Evolutionary conservation across 1,140 invertebrate species (phyloP).

Genomic region (Bombus haemorrhoidalis): DNA sequence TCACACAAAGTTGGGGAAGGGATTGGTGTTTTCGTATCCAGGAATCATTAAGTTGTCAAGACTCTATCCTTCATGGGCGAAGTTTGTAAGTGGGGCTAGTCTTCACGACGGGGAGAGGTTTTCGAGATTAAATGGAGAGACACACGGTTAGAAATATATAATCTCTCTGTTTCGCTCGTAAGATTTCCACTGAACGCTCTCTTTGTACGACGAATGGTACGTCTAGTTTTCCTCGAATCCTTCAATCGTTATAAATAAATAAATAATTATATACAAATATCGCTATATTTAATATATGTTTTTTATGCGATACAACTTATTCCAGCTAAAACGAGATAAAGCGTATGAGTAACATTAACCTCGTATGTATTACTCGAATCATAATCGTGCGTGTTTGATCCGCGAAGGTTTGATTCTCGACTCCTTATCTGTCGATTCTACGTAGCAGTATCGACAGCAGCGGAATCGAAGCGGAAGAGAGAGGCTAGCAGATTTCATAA

Average conservation of each 20-base stretch:
- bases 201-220: background rate
- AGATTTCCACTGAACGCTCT: background rate
- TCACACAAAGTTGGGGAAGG: background rate
- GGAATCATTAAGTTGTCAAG: constrained; percentile 26
- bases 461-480: background rate
- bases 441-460: constrained; percentile 21
- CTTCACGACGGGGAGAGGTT: background rate
- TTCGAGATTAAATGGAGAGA: background rate
- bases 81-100: background rate
- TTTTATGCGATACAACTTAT: background rate
- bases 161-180: background rate
- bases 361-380: background rate
- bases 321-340: background rate
- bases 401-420: background rate
- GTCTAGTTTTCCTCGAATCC: background rate
- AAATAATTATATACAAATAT: background rate
- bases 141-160: background rate
- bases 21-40: background rate
- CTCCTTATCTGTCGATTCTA: constrained; percentile 22
- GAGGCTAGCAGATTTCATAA: background rate
- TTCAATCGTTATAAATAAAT: background rate
- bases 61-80: constrained; percentile 14
- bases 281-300: background rate
- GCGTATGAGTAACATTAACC: background rate
- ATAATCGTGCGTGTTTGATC: background rate